Conservation (phyloP, 1,140 invertebrate genomes). For the Caenorhabditis briggsae region DNA sequence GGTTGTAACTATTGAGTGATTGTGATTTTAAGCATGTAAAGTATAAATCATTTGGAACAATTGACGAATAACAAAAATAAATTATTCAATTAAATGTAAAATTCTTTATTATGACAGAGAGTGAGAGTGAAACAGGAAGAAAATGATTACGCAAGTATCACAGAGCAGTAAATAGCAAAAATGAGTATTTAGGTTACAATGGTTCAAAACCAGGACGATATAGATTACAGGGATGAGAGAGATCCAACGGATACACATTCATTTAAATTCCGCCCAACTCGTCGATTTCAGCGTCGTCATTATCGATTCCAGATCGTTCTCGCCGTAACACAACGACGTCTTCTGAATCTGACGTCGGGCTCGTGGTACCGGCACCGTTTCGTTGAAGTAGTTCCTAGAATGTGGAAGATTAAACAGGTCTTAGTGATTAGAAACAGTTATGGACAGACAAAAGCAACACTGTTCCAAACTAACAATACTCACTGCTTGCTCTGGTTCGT, state of each 20-base stretch:
- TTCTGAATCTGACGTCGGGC: slow-evolving; percentile 13
- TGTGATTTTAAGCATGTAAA: background rate
- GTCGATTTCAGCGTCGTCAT: slow-evolving; percentile 24
- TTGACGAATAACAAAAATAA: background rate
- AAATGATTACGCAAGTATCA: slow-evolving; percentile 9
- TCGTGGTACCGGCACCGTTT: slow-evolving; percentile 6
- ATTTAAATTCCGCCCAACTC: slow-evolving; percentile 30
- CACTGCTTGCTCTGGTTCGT: slow-evolving; percentile 43
- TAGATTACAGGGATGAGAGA: slow-evolving; percentile 17
- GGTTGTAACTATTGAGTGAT: background rate
- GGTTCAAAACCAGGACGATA: background rate
- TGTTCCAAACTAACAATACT: slow-evolving; percentile 38
- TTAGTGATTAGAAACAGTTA: background rate
- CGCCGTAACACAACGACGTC: slow-evolving; percentile 7
- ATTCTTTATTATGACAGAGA: background rate
- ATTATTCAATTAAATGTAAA: background rate
- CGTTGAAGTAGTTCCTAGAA: slow-evolving; percentile 31
- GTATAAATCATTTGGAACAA: slow-evolving; percentile 11
- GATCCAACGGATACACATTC: background rate
- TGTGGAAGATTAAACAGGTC: too few species aligned
- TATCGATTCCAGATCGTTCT: slow-evolving; percentile 6
- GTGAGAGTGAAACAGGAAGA: slow-evolving; percentile 3
- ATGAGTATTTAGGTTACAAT: background rate
- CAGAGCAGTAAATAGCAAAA: background rate
- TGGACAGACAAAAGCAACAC: background rate